Conservation (phyloP, 2,113 vertebrate species). For the Eurypyga helias region DNA sequence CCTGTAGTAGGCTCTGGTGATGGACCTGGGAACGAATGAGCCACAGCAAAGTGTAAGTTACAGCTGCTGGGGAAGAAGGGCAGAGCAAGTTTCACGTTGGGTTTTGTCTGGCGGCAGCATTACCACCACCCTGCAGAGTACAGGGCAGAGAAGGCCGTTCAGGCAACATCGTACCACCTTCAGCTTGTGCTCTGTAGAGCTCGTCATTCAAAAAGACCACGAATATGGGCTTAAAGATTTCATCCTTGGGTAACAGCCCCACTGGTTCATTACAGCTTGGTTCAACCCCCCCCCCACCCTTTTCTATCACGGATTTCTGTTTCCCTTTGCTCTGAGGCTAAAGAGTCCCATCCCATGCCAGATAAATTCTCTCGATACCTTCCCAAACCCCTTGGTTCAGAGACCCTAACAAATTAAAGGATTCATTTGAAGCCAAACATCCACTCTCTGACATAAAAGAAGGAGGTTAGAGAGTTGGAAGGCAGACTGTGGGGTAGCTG, state of each 20-base stretch:
- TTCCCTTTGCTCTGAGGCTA: neutral
- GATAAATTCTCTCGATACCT: neutral
- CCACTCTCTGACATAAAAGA: neutral
- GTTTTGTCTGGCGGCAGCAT: neutral
- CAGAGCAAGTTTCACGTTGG: neutral
- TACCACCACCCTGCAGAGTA: neutral
- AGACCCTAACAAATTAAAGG: neutral
- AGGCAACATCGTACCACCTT: neutral
- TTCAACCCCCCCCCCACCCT: neutral
- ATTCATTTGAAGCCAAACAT: neutral
- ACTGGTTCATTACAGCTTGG: neutral
- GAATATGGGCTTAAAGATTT: neutral
- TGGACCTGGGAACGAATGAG: conserved; percentile 80
- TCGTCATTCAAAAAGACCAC: neutral
- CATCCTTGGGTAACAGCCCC: neutral
- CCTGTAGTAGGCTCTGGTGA: conserved; percentile 92
- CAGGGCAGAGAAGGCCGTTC: neutral
- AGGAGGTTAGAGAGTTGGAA: neutral
- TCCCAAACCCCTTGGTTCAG: neutral
- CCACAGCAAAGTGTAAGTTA: neutral
- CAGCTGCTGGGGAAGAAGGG: neutral
- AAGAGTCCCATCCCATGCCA: accelerated
- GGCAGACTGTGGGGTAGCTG: neutral
- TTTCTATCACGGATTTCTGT: neutral
- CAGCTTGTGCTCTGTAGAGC: neutral